Base-by-base conservation (phyloP, 1,140 invertebrate species). In the Saccostrea cuccullata region DNA sequence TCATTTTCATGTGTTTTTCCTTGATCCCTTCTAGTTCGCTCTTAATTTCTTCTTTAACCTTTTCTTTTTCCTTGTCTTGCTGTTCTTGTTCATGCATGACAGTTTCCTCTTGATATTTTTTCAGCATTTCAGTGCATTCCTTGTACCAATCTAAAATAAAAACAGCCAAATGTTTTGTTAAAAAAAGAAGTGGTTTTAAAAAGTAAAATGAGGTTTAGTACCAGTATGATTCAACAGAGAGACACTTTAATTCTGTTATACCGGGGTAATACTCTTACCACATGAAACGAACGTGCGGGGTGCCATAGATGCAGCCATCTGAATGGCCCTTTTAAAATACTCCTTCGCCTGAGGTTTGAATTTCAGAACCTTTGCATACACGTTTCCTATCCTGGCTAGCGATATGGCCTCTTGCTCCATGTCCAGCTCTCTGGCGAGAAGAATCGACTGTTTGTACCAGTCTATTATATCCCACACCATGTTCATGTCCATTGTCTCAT, bases 391-490 rank as follows among this genome's bases (percentile, higher is more conserved):
- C 12, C 86, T 84, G 15, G 85, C 82, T 1, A 89, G 83, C 36
- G 90, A 88, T 40, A 90, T 90, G 2, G 91, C 91, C 70, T 92
- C 91, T 60, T 84, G 82, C 40, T 90, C 87, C 36, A 91, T 85
- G 64, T 92, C 91, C 23, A 84, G 23, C 17, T 91, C 89, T n/a
- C 91, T 64, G 17, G 89, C 88, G 85, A 90, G 84, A 26, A 90
- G 30, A 67, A 90, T 87, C 4, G 91, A 87, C 60, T 88, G 55
- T 26, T 87, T 90, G 85, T 92, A 92, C 90, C 90, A 92, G 82
- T 92, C 92, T 1, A 91, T 88, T 1, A 91, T 87, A 56, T 92
- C 91, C 88, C 89, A 91, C 2, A 92, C 84, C 88, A 92, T 90
- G 82, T 91, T 87, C 8, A 92, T 90, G 82, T 92, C 91, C 0